Evolutionary conservation across 2,888 invertebrate genomes (phyloP).

Genomic region (Cloeon dipterum): DNA sequence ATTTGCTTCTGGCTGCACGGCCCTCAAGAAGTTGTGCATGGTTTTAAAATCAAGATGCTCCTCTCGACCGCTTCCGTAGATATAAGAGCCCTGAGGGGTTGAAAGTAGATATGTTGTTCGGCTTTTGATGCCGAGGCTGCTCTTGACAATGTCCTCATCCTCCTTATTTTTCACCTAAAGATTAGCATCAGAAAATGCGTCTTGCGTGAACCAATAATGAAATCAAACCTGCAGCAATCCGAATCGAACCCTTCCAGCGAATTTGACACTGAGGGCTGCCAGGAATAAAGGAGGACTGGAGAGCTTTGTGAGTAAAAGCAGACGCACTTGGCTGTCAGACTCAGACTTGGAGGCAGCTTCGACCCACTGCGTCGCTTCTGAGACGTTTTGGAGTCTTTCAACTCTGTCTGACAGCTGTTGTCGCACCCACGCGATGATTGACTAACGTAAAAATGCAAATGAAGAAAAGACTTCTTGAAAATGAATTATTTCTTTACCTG

Average conservation of each 20-base stretch:
- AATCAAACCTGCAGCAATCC: slow-evolving; percentile 10
- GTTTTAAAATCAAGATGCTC: slow-evolving; percentile 20
- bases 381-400: not conserved
- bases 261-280: slow-evolving; percentile 25
- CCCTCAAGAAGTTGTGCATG: slow-evolving; percentile 20
- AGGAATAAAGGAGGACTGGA: slow-evolving; percentile 22
- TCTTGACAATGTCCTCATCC: slow-evolving; percentile 9
- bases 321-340: slow-evolving; percentile 12
- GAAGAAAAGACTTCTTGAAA: too few species aligned
- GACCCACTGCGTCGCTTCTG: slow-evolving; percentile 9
- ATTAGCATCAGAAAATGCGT: slow-evolving; percentile 16
- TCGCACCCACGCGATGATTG: slow-evolving; percentile 21
- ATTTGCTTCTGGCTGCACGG: slow-evolving; percentile 23
- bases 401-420: slow-evolving; percentile 15
- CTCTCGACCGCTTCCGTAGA: slow-evolving; percentile 18
- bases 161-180: slow-evolving; percentile 17
- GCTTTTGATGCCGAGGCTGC: slow-evolving; percentile 7
- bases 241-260: slow-evolving; percentile 23
- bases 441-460: slow-evolving; percentile 11
- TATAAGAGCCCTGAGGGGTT: slow-evolving; percentile 17
- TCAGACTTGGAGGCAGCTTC: slow-evolving; percentile 13
- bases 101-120: slow-evolving; percentile 18
- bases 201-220: slow-evolving; percentile 5
- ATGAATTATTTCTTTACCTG: slow-evolving; percentile 9
- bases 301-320: slow-evolving; percentile 20